These are phyloP conservation scores for Lanius collurio DNA, from an alignment of 2,113 vertebrate species.

Conservation along the genomic window DNA sequence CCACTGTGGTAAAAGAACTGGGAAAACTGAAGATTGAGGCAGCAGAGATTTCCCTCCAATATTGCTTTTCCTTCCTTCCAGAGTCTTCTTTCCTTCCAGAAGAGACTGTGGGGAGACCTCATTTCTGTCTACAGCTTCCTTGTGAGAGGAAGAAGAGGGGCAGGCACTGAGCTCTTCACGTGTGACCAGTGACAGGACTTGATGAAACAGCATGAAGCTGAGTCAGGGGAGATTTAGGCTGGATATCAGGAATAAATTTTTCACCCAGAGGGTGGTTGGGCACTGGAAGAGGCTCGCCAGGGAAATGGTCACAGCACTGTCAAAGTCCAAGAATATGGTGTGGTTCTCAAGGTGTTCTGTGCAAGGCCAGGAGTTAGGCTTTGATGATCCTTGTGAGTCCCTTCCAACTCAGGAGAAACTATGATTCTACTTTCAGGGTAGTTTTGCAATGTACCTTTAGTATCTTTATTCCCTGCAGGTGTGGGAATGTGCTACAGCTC, in stretches of 20 bases:
- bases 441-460: background rate
- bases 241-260: background rate
- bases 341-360: background rate
- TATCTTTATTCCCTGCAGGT: background rate
- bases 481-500: background rate
- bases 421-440: background rate
- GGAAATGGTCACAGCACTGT: background rate
- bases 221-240: background rate
- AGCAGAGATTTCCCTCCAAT: rapidly evolving
- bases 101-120: background rate
- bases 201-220: background rate
- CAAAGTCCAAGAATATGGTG: background rate
- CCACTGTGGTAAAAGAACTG: background rate
- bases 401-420: background rate
- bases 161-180: background rate
- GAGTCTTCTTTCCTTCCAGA: background rate
- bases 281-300: background rate
- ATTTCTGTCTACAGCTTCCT: background rate
- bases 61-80: background rate
- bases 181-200: background rate
- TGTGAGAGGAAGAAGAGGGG: background rate
- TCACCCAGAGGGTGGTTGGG: background rate
- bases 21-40: background rate
- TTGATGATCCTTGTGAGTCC: background rate
- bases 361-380: background rate